These are phyloP conservation scores for Aleiodes alternator DNA, from an alignment of 2,888 invertebrate genomes.

Conservation along the genomic window DNA sequence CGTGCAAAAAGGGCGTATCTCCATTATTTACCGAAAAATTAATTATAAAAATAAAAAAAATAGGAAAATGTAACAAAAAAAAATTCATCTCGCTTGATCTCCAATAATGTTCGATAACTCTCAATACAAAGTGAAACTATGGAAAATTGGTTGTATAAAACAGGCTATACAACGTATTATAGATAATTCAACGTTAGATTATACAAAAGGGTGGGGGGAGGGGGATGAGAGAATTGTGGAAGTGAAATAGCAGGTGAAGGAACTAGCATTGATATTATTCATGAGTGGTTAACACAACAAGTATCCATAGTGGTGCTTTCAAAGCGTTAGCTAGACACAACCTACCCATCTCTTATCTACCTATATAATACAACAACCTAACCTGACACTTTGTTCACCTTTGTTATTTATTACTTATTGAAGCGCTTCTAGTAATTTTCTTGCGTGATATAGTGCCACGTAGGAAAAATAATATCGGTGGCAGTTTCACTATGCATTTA, in stretches of 20 bases:
- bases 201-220: slow-evolving; percentile 34
- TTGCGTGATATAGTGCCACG: slow-evolving; percentile 63
- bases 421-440: slow-evolving; percentile 67
- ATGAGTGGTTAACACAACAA: slow-evolving; percentile 21
- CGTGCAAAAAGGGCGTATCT: too few relatives aligned
- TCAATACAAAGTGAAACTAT: too few relatives aligned
- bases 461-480: slow-evolving; percentile 66
- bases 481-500: slow-evolving; percentile 59
- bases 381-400: slow-evolving; percentile 58
- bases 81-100: too few relatives aligned
- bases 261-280: slow-evolving; percentile 27
- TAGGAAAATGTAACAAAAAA: too few relatives aligned
- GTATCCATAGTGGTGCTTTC: slow-evolving; percentile 19
- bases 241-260: slow-evolving; percentile 14
- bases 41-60: too few relatives aligned
- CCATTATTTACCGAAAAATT: too few relatives aligned
- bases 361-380: slow-evolving; percentile 20
- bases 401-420: slow-evolving; percentile 70
- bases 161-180: slow-evolving; percentile 37
- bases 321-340: slow-evolving; percentile 6
- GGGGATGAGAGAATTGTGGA: not conserved
- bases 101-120: too few relatives aligned
- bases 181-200: slow-evolving; percentile 50
- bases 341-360: not conserved
- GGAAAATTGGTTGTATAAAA: too few relatives aligned